Percentiles rank a stretch among this genome's conserved stretches.
Evolutionary conservation across 2,888 invertebrate genomes (phyloP).

Genomic region (Oligia fasciuncula): DNA sequence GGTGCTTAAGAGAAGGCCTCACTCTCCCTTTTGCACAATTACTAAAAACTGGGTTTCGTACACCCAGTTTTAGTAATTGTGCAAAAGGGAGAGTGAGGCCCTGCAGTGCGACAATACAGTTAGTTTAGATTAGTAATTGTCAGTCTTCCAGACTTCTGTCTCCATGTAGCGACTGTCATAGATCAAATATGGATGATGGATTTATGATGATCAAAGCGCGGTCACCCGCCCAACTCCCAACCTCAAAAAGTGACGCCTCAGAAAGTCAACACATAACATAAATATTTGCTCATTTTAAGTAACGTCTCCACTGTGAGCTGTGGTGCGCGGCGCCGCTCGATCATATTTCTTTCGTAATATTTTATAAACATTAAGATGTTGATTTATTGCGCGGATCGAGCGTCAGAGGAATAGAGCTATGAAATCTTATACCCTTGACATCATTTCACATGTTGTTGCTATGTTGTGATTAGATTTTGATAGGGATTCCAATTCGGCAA

Average conservation of each 20-base stretch:
- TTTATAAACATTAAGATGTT: constrained; percentile 49
- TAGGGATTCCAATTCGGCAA: neutral
- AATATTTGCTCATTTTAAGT: constrained; percentile 5
- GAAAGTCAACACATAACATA: neutral
- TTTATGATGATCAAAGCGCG: neutral
- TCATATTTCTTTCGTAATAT: constrained; percentile 52
- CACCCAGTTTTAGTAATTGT: neutral
- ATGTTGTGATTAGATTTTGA: neutral
- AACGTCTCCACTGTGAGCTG: neutral
- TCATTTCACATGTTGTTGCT: neutral
- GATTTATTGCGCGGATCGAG: constrained; percentile 25
- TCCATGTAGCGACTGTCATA: neutral
- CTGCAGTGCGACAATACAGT: neutral
- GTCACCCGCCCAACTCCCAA: neutral
- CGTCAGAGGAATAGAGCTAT: constrained; percentile 12
- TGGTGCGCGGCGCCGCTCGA: neutral
- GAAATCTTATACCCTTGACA: constrained; percentile 36
- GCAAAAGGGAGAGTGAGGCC: neutral
- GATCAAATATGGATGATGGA: neutral
- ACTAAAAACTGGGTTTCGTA: too few relatives aligned
- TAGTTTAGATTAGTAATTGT: too few relatives aligned
- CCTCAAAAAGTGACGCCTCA: neutral
- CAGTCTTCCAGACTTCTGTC: neutral
- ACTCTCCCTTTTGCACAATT: too few relatives aligned
- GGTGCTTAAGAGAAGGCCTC: neutral